Evolutionary conservation across 2,888 invertebrate species (phyloP).

Genomic region (Trilocha varians): DNA sequence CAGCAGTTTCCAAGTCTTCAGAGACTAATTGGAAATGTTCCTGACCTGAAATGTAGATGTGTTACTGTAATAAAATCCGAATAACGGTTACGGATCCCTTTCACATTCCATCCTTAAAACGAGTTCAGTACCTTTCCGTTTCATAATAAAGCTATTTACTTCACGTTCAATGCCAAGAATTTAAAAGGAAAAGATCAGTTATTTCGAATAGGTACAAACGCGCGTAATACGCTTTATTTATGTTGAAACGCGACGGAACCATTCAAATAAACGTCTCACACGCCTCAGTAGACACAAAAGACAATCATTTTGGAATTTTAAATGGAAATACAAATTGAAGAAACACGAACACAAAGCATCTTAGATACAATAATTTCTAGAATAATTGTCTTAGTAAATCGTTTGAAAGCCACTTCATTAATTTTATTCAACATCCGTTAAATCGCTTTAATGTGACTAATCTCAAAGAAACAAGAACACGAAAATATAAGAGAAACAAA

Average conservation of each 20-base stretch:
- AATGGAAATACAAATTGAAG: no score
- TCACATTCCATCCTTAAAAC: neutral
- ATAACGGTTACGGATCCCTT: constrained; percentile 1
- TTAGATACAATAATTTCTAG: no score
- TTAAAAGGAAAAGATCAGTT: neutral
- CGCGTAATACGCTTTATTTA: neutral
- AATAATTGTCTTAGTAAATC: no score
- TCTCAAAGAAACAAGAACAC: no score
- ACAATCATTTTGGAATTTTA: neutral
- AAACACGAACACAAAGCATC: no score
- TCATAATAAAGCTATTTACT: neutral
- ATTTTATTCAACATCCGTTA: no score
- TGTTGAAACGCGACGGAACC: neutral
- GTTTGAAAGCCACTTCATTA: no score
- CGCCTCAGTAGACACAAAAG: neutral
- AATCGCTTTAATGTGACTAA: no score
- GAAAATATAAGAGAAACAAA: no score
- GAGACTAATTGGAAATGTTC: constrained; percentile 70
- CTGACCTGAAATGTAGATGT: constrained; percentile 53
- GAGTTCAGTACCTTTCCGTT: neutral
- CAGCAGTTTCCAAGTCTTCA: constrained; percentile 66
- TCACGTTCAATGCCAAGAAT: neutral
- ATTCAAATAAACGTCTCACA: constrained; percentile 3
- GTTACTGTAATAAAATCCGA: constrained; percentile 11
- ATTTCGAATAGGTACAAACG: neutral